Base-by-base conservation (phyloP, 2,888 invertebrate species). In the Orthosia gothica region DNA sequence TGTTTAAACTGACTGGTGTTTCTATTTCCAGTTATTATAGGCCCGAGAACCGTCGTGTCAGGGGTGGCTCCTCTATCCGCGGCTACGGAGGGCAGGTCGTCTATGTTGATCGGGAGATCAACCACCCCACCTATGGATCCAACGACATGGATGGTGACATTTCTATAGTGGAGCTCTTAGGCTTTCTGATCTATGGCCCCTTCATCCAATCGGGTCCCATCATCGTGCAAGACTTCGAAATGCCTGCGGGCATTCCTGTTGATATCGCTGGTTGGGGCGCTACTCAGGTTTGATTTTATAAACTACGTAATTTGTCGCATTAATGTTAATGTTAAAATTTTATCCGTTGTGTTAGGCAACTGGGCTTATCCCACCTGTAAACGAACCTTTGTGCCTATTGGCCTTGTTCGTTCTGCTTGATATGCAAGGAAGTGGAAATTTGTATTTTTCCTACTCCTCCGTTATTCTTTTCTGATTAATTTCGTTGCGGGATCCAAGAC, bases 211-310 rank as follows among this genome's bases (percentile, higher is more conserved):
- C 80, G 26, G 88, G 80, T 0, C 5, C 83, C 5, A 92, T 94
- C 49, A 68, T 89, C 0, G 3, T 78, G 1, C 87, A 83, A 5
- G 88, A 77, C 3, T 76, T 80, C 0, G 2, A n/a, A 0, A 57
- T 93, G 4, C 91, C 91, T 4, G 89, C 87, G 40, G 81, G 86
- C 23, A 9, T 88, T 3, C 83, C 90, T 0, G 92, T 93, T 0
- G 81, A 86, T 0, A 88, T 89, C 26, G 92, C 85, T 59, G 93
- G 93, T 47, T 94, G 94, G 94, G 94, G 94, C 0, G 70, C 85
- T 0, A 89, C 86, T 64, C 40, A 84, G 74, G 94, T 93, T 70
- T 40, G 40, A 40, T 9, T 40, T 40, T 40, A 40, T 9, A 40
- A 40, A 40, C 9, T 40, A n/a, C n/a, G n/a, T n/a, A 26, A 26